A percentile compares a stretch with the other conserved stretches of the same genome.
Evolutionary conservation across 2,113 vertebrate genomes (phyloP).

Genomic region (Empidonax traillii): DNA sequence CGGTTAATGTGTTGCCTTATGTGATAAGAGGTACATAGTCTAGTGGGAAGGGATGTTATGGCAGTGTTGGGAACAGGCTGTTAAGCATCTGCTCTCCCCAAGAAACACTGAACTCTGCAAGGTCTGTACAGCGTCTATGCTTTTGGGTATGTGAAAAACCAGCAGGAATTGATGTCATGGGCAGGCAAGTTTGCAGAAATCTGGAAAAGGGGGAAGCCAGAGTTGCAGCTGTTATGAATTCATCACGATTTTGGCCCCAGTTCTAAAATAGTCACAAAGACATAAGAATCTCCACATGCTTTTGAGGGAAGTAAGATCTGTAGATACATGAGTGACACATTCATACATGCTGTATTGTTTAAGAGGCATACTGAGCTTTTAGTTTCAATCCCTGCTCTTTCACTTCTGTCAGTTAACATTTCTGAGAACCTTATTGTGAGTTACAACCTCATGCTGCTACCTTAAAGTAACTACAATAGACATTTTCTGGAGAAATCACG

Average conservation of each 20-base stretch:
- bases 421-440: not conserved
- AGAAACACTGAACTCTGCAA: not conserved
- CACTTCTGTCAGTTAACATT: not conserved
- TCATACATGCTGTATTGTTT: slow-evolving; percentile 23
- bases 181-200: not conserved
- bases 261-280: slow-evolving; percentile 49
- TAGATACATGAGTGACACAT: not conserved
- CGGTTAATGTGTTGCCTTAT: not conserved
- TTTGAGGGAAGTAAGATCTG: slow-evolving; percentile 17
- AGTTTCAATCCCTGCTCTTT: not conserved
- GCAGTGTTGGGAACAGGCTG: not conserved
- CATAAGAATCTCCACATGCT: slow-evolving; percentile 38
- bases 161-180: slow-evolving; percentile 15
- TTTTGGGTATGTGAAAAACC: not conserved
- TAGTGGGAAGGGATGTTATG: not conserved
- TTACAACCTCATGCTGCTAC: not conserved
- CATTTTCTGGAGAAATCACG: not conserved
- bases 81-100: not conserved
- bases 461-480: not conserved
- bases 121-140: not conserved
- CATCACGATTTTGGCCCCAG: slow-evolving; percentile 31
- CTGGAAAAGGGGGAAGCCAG: not conserved
- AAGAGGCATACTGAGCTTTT: not conserved
- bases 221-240: slow-evolving; percentile 58
- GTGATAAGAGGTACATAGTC: not conserved